Base-by-base conservation (phyloP, 2,113 vertebrate species). In the Bos taurus region DNA sequence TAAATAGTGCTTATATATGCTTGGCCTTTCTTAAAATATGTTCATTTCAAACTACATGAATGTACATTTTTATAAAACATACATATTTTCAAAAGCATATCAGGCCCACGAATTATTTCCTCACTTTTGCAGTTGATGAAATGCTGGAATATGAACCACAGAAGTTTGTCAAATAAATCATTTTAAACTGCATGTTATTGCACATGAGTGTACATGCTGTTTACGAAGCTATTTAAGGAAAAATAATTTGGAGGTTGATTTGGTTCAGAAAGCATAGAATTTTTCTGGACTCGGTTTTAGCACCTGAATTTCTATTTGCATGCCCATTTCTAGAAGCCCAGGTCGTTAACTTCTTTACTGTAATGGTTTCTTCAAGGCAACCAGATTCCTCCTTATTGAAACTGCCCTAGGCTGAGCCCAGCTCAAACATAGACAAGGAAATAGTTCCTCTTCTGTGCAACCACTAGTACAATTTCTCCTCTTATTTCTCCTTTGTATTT, bases 11-110 rank as follows among this genome's bases (percentile, higher is more conserved):
- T 97, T 97, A 52, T 93, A 95, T 97, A 97, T 94, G 78, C 82
- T 91, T 93, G 59, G 87, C 85, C 67, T 97, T 96, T 95, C 93
- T 95, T 95, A 95, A 97, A 85, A 84, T 96, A 50, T 89, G 67
- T 96, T 97, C 81, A 97, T 96, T 97, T 97, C 95, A 88, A 95
- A 94, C 16, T 95, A 90, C 54, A 90, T 94, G 48, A 93, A 89
- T 96, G 80, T 97, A 97, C 86, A 88, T 97, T 97, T 97, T 90
- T 97, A 93, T 94, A 86, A 92, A 91, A 78, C 82, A 92, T 97
- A 97, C 81, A 85, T 97, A 94, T 97, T 97, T 98, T 97, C 85
- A 94, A 87, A 97, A 89, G 28, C 25, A 89, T 82, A 94, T 30
- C 25, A 91, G 81, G 43, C 88, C 97, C 64, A 83, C 94, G 26